Evolutionary conservation across 1,140 invertebrate genomes (phyloP).

Genomic region (Megalonaias nervosa): DNA sequence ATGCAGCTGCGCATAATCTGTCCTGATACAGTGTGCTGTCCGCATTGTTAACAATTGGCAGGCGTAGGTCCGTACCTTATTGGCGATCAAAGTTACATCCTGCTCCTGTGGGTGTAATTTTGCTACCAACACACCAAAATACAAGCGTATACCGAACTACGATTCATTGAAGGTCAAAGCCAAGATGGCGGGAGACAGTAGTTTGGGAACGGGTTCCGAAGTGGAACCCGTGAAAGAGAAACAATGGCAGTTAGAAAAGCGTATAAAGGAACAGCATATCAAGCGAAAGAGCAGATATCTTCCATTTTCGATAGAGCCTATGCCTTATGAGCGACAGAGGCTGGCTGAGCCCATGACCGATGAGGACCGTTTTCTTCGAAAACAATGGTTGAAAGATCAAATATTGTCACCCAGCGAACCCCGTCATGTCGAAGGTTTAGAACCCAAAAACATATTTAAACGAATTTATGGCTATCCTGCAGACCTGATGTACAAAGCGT

Average conservation of each 20-base stretch:
- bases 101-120: too few relatives aligned
- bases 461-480: slow-evolving; percentile 39
- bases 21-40: too few relatives aligned
- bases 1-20: too few relatives aligned
- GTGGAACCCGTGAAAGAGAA: slow-evolving; percentile 19
- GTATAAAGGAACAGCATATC: slow-evolving; percentile 22
- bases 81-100: too few relatives aligned
- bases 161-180: too few relatives aligned
- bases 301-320: slow-evolving; percentile 59
- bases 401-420: slow-evolving; percentile 57
- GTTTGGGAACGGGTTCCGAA: background rate
- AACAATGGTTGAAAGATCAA: slow-evolving; percentile 64
- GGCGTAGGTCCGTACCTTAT: too few relatives aligned
- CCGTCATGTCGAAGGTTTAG: slow-evolving; percentile 42
- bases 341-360: slow-evolving; percentile 55
- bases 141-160: too few relatives aligned
- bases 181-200: too few relatives aligned
- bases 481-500: slow-evolving; percentile 29
- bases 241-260: slow-evolving; percentile 27
- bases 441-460: slow-evolving; percentile 40
- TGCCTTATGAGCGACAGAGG: slow-evolving; percentile 53
- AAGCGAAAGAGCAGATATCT: slow-evolving; percentile 51
- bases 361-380: slow-evolving; percentile 56
- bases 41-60: too few relatives aligned
- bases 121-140: too few relatives aligned